These are phyloP conservation scores for Ephestia elutella DNA, from an alignment of 1,140 invertebrate genomes.

Conservation along the genomic window DNA sequence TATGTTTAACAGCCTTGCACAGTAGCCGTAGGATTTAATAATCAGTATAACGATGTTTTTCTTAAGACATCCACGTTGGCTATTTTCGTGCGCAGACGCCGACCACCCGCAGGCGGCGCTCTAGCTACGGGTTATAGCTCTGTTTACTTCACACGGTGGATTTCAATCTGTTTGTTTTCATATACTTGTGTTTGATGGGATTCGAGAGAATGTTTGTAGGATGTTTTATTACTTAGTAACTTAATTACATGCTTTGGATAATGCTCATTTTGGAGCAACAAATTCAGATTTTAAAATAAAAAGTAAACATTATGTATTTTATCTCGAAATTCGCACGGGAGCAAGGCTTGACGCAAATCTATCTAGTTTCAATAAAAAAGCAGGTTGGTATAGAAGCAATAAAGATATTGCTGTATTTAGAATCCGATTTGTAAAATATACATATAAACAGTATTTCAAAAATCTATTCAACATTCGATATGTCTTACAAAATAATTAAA, in stretches of 20 bases:
- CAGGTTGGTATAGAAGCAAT: too few species aligned
- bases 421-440: too few species aligned
- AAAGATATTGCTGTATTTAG: not conserved
- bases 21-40: slow-evolving; percentile 1
- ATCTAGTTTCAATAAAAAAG: too few species aligned
- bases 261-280: too few species aligned
- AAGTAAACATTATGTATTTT: too few species aligned
- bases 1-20: slow-evolving; percentile 3
- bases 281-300: too few species aligned
- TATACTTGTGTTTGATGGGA: slow-evolving; percentile 1
- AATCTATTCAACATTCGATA: too few species aligned
- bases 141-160: not conserved
- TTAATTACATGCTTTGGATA: not conserved
- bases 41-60: slow-evolving; percentile 1
- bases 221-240: slow-evolving; percentile 1
- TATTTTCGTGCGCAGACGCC: not conserved
- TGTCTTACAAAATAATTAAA: not conserved
- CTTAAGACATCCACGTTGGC: slow-evolving; percentile 1
- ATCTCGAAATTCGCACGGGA: too few species aligned
- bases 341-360: too few species aligned
- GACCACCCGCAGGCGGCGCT: slow-evolving; percentile 1
- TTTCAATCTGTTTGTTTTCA: not conserved
- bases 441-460: too few species aligned
- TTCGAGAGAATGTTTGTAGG: not conserved
- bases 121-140: not conserved